Evolutionary conservation across 2,888 invertebrate species (phyloP).

Genomic region (Ecdyonurus torrentis): DNA sequence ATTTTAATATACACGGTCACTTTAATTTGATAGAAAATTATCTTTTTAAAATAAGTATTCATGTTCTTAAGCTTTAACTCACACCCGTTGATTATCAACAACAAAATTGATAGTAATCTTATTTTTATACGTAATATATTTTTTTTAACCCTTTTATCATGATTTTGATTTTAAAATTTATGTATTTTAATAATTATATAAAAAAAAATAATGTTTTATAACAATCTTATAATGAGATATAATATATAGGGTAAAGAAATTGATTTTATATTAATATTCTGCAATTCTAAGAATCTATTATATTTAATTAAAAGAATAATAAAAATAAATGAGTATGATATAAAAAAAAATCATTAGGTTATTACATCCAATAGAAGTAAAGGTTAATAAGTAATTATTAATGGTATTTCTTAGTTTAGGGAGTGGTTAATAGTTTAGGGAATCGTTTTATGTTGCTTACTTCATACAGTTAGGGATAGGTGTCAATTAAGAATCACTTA

Average conservation of each 20-base stretch:
- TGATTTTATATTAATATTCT: too few relatives aligned
- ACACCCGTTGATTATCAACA: not conserved
- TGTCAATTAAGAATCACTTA: not conserved
- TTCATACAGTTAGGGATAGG: not conserved
- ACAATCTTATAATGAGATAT: too few relatives aligned
- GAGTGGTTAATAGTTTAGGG: not conserved
- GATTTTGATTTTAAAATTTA: not conserved
- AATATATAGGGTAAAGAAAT: too few relatives aligned
- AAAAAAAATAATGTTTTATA: too few relatives aligned
- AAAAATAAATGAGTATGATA: not conserved
- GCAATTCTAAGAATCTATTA: too few relatives aligned
- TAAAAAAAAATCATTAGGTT: too few relatives aligned
- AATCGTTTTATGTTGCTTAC: not conserved
- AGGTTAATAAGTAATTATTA: not conserved
- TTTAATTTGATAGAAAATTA: not conserved
- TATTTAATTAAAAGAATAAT: not conserved
- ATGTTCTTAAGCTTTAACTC: not conserved
- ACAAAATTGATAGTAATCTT: not conserved
- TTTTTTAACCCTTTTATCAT: not conserved
- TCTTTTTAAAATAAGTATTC: not conserved
- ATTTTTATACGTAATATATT: not conserved
- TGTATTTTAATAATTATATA: too few relatives aligned
- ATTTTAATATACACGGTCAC: too few relatives aligned
- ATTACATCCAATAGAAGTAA: too few relatives aligned
- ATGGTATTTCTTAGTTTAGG: not conserved